Percentiles rank a stretch among this genome's conserved stretches.
Evolutionary conservation across 2,113 vertebrate species (phyloP).

Genomic region (Actenoides lindsayi): DNA sequence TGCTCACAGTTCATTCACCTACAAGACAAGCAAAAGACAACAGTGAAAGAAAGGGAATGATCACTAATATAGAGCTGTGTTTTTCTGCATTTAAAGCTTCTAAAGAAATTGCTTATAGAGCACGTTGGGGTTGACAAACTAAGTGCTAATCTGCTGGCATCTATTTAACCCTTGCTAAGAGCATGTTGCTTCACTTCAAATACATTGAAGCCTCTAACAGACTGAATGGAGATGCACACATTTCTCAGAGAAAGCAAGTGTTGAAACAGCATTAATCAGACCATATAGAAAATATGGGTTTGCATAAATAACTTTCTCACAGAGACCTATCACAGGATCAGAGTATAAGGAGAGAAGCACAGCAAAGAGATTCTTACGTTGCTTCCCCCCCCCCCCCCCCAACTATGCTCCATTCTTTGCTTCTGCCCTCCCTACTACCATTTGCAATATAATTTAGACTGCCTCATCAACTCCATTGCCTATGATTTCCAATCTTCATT

Average conservation of each 20-base stretch:
- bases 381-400: too few relatives aligned
- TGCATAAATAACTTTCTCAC: not conserved
- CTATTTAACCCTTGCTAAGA: not conserved
- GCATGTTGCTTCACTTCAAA: not conserved
- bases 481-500: not conserved
- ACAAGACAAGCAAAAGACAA: slow-evolving; percentile 32
- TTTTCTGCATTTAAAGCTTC: not conserved
- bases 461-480: not conserved
- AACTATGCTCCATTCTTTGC: not conserved
- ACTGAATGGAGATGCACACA: not conserved
- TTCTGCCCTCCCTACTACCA: not conserved
- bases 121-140: not conserved
- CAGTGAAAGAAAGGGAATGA: not conserved
- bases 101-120: not conserved
- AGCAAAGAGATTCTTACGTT: not conserved
- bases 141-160: not conserved
- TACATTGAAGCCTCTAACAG: not conserved
- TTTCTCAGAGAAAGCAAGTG: not conserved
- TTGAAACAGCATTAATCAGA: not conserved
- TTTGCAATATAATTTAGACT: not conserved
- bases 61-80: not conserved
- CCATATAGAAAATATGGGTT: not conserved
- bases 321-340: fast-evolving
- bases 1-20: slow-evolving; percentile 44
- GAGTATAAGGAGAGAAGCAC: not conserved